Evolutionary conservation across 2,113 vertebrate genomes (phyloP).

Genomic region (Pipra filicauda): DNA sequence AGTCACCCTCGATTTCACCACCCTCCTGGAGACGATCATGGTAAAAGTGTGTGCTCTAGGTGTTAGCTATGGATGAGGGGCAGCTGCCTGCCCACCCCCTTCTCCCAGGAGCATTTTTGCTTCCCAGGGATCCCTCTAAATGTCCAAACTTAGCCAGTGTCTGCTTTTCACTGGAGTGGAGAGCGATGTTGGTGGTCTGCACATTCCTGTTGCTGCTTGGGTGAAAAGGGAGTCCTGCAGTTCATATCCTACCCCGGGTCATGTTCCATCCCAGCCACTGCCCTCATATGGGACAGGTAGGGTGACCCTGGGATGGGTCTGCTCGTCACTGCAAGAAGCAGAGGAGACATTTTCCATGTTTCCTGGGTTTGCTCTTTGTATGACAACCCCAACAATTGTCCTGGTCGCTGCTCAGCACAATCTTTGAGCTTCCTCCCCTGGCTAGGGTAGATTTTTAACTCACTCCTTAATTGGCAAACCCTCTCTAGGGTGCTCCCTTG

Average conservation of each 20-base stretch:
- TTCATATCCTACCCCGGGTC: background rate
- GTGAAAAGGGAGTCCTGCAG: background rate
- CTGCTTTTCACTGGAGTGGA: background rate
- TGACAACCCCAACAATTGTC: background rate
- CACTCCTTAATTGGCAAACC: background rate
- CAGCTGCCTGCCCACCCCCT: background rate
- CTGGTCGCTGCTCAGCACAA: background rate
- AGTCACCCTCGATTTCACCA: background rate
- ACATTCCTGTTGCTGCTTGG: background rate
- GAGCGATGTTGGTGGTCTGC: fast-evolving
- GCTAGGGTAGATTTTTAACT: background rate
- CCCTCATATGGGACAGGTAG: background rate
- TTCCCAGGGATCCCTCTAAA: background rate
- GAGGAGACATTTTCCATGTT: background rate
- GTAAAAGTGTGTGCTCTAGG: background rate
- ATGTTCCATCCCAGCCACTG: background rate
- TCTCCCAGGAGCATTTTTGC: background rate
- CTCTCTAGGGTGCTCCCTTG: background rate
- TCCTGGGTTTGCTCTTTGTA: background rate
- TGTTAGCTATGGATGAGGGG: background rate
- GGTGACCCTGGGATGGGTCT: background rate
- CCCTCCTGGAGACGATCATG: fast-evolving
- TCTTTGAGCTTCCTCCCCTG: background rate
- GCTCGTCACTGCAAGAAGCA: background rate
- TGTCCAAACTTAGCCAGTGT: background rate